phyloP scores from a whole-genome alignment of 2,113 vertebrate species.

The Opisthocomus hoazin region DNA sequence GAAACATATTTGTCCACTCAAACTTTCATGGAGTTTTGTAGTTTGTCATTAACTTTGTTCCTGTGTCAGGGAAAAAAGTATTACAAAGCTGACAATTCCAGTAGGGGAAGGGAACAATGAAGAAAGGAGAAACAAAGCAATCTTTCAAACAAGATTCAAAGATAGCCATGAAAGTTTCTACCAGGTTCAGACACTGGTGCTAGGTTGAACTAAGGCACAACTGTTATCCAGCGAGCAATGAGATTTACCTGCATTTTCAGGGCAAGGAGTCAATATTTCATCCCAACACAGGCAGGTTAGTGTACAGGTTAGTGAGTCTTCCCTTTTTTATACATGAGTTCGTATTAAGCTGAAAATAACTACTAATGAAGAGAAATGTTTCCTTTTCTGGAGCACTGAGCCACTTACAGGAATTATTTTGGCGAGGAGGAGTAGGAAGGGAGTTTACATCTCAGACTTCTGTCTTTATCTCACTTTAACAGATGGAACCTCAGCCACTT shows the following conservation, averaged over 20 bases:
- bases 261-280: neutral
- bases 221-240: neutral
- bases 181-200: neutral
- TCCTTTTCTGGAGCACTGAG: neutral
- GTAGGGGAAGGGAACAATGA: neutral
- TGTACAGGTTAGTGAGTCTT: neutral
- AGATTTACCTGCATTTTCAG: neutral
- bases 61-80: neutral
- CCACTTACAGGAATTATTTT: neutral
- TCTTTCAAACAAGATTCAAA: neutral
- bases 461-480: neutral
- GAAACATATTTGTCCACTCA: neutral
- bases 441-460: neutral
- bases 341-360: neutral
- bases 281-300: neutral
- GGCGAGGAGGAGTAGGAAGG: neutral
- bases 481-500: slow-evolving; percentile 16
- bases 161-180: neutral
- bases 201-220: neutral
- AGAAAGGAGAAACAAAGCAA: neutral
- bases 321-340: neutral
- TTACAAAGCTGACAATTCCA: neutral
- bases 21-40: neutral
- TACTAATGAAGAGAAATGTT: neutral
- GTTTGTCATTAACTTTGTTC: neutral